These are phyloP conservation scores for Zaprionus gabonicus DNA, from an alignment of 1,140 invertebrate species.

Conservation along the genomic window DNA sequence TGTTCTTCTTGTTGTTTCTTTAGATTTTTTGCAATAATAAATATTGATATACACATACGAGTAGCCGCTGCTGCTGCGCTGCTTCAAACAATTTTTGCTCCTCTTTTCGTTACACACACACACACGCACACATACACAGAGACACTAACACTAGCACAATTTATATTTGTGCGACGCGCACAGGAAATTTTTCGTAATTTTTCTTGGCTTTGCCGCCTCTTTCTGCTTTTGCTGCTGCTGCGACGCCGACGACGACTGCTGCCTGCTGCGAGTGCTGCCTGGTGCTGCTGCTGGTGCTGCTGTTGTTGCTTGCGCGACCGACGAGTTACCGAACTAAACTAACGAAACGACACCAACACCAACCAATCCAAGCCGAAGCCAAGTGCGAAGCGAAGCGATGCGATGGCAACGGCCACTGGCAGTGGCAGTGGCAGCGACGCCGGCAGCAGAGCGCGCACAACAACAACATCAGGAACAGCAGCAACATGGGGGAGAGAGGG, in stretches of 20 bases:
- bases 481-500: conserved; percentile 21
- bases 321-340: conserved; percentile 84
- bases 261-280: conserved; percentile 24
- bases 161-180: conserved; percentile 43
- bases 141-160: conserved; percentile 11
- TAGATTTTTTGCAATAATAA: conserved; percentile 67
- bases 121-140: not conserved
- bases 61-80: conserved; percentile 31
- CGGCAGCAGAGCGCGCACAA: conserved; percentile 48
- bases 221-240: conserved; percentile 26
- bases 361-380: conserved; percentile 70
- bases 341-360: conserved; percentile 70
- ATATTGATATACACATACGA: conserved; percentile 61
- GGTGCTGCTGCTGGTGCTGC: conserved; percentile 28
- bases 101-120: conserved; percentile 9
- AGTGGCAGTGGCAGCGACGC: conserved; percentile 39
- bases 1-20: conserved; percentile 42
- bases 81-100: conserved; percentile 40
- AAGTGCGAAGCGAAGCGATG: conserved; percentile 48
- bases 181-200: conserved; percentile 48
- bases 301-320: conserved; percentile 74
- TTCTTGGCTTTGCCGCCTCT: conserved; percentile 51
- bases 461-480: conserved; percentile 46
- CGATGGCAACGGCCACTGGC: conserved; percentile 33
- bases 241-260: conserved; percentile 28